These are phyloP conservation scores for Marronus borbonicus DNA, from an alignment of 2,888 invertebrate species.

Conservation along the genomic window DNA sequence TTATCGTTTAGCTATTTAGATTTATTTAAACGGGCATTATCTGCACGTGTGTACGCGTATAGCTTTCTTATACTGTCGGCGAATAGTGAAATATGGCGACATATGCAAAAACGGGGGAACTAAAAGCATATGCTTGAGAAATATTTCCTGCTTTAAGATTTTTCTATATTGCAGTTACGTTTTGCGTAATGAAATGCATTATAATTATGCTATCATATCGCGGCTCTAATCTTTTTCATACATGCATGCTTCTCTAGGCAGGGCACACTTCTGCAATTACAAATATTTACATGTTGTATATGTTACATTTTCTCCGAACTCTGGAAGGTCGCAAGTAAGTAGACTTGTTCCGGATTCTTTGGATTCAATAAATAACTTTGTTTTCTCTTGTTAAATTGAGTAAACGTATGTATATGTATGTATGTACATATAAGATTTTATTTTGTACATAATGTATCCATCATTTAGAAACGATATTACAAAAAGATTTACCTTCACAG, in stretches of 20 bases:
- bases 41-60: not conserved
- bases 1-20: slow-evolving; percentile 13
- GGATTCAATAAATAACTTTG: too few species aligned
- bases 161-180: not conserved
- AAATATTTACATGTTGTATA: too few species aligned
- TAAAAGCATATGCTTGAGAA: slow-evolving; percentile 4
- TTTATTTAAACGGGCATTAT: slow-evolving; percentile 6
- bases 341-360: too few species aligned
- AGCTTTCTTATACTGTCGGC: not conserved
- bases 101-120: not conserved
- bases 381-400: too few species aligned
- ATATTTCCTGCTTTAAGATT: slow-evolving; percentile 22
- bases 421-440: too few species aligned
- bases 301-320: too few species aligned
- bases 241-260: too few species aligned
- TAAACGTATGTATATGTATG: too few species aligned
- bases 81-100: slow-evolving; percentile 8
- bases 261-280: too few species aligned
- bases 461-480: too few species aligned
- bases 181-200: not conserved
- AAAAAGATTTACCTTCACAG: slow-evolving; percentile 1
- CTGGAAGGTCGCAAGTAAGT: too few species aligned
- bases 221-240: not conserved
- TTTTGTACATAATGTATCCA: too few species aligned
- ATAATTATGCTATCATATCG: slow-evolving; percentile 1